Evolutionary conservation across 2,888 invertebrate species (phyloP).

Genomic region (Phorcus lineatus): DNA sequence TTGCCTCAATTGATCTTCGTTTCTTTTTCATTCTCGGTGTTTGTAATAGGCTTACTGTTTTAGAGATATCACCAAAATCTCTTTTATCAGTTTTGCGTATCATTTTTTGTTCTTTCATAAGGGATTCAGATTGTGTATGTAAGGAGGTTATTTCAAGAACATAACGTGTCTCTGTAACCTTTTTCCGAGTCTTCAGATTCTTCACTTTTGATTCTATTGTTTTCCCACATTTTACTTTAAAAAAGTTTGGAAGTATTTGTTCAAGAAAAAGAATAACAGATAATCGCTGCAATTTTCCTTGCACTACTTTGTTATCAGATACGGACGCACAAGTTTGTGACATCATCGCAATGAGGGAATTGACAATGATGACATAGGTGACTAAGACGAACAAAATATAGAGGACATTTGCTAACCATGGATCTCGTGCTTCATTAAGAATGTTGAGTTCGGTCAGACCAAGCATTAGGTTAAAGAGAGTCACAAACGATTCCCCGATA

Average conservation of each 20-base stretch:
- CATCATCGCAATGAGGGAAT: constrained; percentile 65
- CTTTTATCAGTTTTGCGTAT: neutral
- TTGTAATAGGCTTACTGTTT: no score
- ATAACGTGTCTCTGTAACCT: constrained; percentile 44
- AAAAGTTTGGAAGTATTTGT: no score
- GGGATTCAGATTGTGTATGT: constrained; percentile 38
- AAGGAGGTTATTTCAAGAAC: constrained; percentile 52
- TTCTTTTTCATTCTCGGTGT: no score
- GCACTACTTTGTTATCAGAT: constrained; percentile 51
- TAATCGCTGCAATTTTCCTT: constrained; percentile 55
- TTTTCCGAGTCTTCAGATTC: constrained; percentile 45
- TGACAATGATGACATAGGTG: constrained; percentile 59
- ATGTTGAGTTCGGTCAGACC: constrained; percentile 50
- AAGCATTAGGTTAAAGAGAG: constrained; percentile 60
- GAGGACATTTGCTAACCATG: constrained; percentile 53
- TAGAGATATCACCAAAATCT: no score
- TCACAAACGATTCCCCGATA: constrained; percentile 49
- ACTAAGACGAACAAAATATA: constrained; percentile 54
- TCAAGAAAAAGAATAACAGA: constrained; percentile 53
- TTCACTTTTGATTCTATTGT: constrained; percentile 36
- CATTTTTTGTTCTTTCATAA: constrained; percentile 24
- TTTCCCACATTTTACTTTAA: constrained; percentile 30
- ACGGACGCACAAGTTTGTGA: constrained; percentile 60
- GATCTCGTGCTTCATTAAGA: constrained; percentile 40
- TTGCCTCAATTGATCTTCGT: no score